These are phyloP conservation scores for Rutpela maculata DNA, from an alignment of 2,888 invertebrate species.

Conservation along the genomic window DNA sequence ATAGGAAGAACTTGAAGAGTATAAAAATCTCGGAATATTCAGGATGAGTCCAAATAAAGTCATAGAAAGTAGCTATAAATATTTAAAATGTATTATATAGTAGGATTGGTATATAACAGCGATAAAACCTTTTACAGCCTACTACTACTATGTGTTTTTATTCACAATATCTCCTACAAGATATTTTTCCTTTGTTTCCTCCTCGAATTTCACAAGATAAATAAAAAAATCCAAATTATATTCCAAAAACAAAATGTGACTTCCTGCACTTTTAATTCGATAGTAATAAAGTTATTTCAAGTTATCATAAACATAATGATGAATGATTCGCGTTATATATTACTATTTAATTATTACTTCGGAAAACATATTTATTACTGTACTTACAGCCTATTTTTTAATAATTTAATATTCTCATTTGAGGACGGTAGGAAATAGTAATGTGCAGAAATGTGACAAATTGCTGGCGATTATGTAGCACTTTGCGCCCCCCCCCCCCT, in stretches of 20 bases:
- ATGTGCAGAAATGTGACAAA: conserved; percentile 4
- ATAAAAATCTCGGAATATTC: not conserved
- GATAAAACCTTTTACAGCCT: conserved; percentile 22
- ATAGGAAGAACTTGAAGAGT: not conserved
- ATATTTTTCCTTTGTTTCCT: not conserved
- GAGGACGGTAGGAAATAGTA: not conserved
- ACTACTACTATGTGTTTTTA: conserved; percentile 25
- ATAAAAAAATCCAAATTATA: not conserved
- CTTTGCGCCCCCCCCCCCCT: conserved; percentile 26
- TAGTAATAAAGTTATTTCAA: conserved; percentile 1
- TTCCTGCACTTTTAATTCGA: not conserved
- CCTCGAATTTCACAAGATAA: not conserved
- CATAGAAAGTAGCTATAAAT: conserved; percentile 10
- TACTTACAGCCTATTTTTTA: not conserved
- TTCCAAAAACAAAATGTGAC: not conserved
- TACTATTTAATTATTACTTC: not conserved
- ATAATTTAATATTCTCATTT: conserved; percentile 10
- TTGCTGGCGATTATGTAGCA: conserved; percentile 10
- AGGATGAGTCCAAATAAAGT: not conserved
- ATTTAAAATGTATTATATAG: conserved; percentile 8
- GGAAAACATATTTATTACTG: not conserved
- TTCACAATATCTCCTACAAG: conserved; percentile 21
- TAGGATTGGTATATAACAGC: not conserved
- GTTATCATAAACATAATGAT: conserved; percentile 7
- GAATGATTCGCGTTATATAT: not conserved